phyloP scores from a whole-genome alignment of 2,888 invertebrate species.

The Ametastegia equiseti region DNA sequence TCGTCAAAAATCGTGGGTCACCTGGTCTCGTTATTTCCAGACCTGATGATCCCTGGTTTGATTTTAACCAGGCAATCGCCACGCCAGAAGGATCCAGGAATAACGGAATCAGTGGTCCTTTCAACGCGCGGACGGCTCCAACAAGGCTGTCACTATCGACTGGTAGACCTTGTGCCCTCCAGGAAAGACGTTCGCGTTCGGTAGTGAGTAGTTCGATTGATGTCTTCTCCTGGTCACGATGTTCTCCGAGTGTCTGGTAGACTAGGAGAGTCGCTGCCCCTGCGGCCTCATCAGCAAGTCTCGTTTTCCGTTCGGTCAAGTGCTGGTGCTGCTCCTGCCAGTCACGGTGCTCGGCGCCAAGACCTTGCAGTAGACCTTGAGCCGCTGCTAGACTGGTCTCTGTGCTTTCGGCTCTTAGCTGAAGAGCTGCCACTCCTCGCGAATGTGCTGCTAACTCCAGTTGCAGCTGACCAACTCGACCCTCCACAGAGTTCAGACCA shows the following conservation, averaged over 20 bases:
- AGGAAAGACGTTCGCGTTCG: slow-evolving; percentile 88
- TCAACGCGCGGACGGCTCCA: slow-evolving; percentile 70
- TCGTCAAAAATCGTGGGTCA: slow-evolving; percentile 85
- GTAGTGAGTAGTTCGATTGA: slow-evolving; percentile 71
- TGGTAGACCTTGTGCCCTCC: slow-evolving; percentile 92
- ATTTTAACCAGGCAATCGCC: slow-evolving; percentile 89
- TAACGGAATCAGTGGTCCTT: slow-evolving; percentile 83
- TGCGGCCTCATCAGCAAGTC: slow-evolving; percentile 68
- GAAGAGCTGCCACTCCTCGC: slow-evolving; percentile 90
- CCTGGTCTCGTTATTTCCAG: slow-evolving; percentile 90
- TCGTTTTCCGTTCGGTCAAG: slow-evolving; percentile 64
- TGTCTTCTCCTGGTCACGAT: slow-evolving; percentile 66
- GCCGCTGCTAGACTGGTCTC: slow-evolving; percentile 86
- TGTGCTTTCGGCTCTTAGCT: slow-evolving; percentile 83
- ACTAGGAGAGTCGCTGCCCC: slow-evolving; percentile 68
- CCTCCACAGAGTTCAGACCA: slow-evolving; percentile 89
- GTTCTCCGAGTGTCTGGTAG: slow-evolving; percentile 66
- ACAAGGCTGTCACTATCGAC: slow-evolving; percentile 75
- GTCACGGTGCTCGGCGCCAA: slow-evolving; percentile 92
- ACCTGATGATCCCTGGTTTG: slow-evolving; percentile 81
- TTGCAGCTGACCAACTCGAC: slow-evolving; percentile 87
- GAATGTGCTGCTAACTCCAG: slow-evolving; percentile 90
- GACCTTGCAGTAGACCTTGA: slow-evolving; percentile 88
- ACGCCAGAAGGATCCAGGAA: slow-evolving; percentile 94
- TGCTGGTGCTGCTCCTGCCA: slow-evolving; percentile 82